Base-by-base conservation (phyloP, 2,113 vertebrate species). In the Hemicordylus capensis region DNA sequence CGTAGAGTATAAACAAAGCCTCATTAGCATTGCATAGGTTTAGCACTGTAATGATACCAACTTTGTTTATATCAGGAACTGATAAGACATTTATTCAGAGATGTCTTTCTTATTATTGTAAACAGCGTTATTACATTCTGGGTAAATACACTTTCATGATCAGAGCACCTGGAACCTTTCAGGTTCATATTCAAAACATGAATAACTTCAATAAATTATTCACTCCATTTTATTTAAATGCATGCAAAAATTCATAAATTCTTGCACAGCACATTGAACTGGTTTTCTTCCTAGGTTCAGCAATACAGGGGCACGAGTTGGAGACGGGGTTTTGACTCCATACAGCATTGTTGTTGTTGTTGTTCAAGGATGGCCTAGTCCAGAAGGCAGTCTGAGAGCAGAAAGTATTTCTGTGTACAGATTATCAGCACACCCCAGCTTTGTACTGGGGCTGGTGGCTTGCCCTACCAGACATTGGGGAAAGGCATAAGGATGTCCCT, bases 1-100 rank as follows among this genome's bases (percentile, higher is more conserved):
- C 37, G 58, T 64, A 3, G 46, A 86, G 79, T 89, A 74, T 82
- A 85, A 24, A 80, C 88, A 90, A 73, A 92, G 73, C 73, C 59
- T 51, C 80, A 26, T 74, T 75, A 89, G 72, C 85, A 79, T 88
- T 24, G 44, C 59, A 85, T 51, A 67, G 15, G 31, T 73, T 66
- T 81, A 80, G 51, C 84, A 17, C 73, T 61, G 77, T 51, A 89
- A 88, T 64, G 4, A 20, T 51, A 17, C 79, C 34, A 19, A 74
- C 3, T 79, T 76, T 44, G 2, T 86, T 91, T 80, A 59, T 3
- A 54, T 24, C 3, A 87, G 78, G 70, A 2, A 72, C 66, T 84
- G 28, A 1, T 64, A 83, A 6, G 85, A 1, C 24, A 79, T 85
- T 85, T 93, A 74, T 73, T 1, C 74, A 48, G 58, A 69, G 19